Evolutionary conservation across 2,888 invertebrate genomes (phyloP).

Genomic region (Aporophyla nigra): DNA sequence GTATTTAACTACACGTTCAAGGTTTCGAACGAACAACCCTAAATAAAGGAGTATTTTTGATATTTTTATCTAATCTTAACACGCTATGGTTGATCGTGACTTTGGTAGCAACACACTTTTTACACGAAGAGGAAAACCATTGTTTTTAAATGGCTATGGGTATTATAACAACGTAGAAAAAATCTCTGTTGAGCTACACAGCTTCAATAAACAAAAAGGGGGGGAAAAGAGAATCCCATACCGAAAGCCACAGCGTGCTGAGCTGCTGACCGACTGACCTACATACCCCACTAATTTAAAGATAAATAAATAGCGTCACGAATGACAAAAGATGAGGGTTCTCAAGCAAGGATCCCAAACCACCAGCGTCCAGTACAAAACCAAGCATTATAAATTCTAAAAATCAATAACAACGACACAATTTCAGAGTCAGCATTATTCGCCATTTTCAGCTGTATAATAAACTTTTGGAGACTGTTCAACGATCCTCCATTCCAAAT

Average conservation of each 20-base stretch:
- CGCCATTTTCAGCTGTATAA: constrained; percentile 37
- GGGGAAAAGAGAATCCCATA: neutral
- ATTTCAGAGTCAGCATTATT: constrained; percentile 34
- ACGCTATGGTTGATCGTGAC: constrained; percentile 30
- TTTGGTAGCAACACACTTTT: constrained; percentile 14
- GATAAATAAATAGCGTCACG: constrained; percentile 7
- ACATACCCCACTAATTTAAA: constrained; percentile 10
- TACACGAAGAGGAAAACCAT: neutral
- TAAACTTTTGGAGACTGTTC: constrained; percentile 46
- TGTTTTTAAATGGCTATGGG: neutral
- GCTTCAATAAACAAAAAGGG: neutral
- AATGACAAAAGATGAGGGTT: constrained; percentile 13
- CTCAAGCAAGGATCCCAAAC: neutral
- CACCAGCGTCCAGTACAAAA: neutral
- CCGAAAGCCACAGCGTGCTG: neutral
- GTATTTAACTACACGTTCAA: constrained; percentile 16
- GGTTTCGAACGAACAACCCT: constrained; percentile 4
- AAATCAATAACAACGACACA: constrained; percentile 39
- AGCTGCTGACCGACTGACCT: constrained; percentile 24
- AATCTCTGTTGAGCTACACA: neutral
- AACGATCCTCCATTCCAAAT: constrained; percentile 34
- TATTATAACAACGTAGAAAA: neutral
- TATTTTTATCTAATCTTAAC: constrained; percentile 34
- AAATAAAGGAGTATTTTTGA: constrained; percentile 5
- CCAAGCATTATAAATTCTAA: constrained; percentile 17